Conservation (phyloP, 1,140 invertebrate species). For the Cyrtorhinus lividipennis region DNA sequence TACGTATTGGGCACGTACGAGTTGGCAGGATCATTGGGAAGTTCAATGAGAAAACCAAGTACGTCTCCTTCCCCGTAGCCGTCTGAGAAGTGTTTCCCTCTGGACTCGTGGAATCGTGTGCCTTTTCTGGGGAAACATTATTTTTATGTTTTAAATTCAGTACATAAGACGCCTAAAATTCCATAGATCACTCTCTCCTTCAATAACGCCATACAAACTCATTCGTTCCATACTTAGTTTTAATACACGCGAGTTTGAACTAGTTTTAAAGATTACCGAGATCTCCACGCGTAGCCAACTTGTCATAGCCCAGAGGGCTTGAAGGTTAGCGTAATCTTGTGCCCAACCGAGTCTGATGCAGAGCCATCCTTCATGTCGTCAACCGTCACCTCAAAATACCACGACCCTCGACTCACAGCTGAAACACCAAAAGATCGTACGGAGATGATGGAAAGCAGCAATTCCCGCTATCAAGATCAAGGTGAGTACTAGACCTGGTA, state of each 20-base stretch:
- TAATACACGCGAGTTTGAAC: neutral
- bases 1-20: slow-evolving; percentile 73
- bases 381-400: slow-evolving; percentile 91
- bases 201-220: too few relatives aligned
- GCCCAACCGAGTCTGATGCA: slow-evolving; percentile 90
- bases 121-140: slow-evolving; percentile 47
- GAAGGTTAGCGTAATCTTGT: slow-evolving; percentile 84
- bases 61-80: slow-evolving; percentile 87
- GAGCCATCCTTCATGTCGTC: slow-evolving; percentile 89
- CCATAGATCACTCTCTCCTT: neutral
- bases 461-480: too few relatives aligned
- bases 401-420: slow-evolving; percentile 72
- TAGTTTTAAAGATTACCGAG: slow-evolving; percentile 37
- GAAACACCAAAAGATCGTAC: too few relatives aligned
- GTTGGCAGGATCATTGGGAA: slow-evolving; percentile 47
- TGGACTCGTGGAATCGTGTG: slow-evolving; percentile 85
- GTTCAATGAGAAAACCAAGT: slow-evolving; percentile 73
- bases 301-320: slow-evolving; percentile 87
- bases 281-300: slow-evolving; percentile 98
- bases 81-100: slow-evolving; percentile 76
- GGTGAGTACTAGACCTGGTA: too few relatives aligned
- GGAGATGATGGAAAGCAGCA: too few relatives aligned
- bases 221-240: neutral
- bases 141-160: too few relatives aligned
- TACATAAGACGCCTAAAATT: neutral